These are phyloP conservation scores for Prosapia bicincta DNA, from an alignment of 2,888 invertebrate species.

Conservation along the genomic window DNA sequence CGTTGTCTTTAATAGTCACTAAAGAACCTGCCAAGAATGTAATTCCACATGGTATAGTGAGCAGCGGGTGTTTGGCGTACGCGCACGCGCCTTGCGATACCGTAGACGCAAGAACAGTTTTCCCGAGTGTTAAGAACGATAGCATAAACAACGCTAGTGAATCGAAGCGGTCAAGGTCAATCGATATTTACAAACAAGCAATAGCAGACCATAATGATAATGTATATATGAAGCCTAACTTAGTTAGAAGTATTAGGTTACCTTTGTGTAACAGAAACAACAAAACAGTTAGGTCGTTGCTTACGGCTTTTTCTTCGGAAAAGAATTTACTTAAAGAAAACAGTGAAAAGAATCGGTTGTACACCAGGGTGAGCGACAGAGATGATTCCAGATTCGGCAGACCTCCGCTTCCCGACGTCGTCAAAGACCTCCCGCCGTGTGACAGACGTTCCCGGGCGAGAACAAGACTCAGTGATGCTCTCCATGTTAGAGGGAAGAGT, in stretches of 20 bases:
- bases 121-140: background rate
- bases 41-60: background rate
- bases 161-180: too few relatives aligned
- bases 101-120: background rate
- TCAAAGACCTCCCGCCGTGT: conserved; percentile 44
- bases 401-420: conserved; percentile 32
- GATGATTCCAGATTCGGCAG: conserved; percentile 16
- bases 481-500: conserved; percentile 45
- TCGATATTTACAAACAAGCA: too few relatives aligned
- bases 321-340: too few relatives aligned
- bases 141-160: background rate
- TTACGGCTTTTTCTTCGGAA: background rate
- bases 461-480: conserved; percentile 52
- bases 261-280: background rate
- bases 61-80: background rate
- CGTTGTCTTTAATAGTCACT: conserved; percentile 17
- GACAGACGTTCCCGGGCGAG: conserved; percentile 52
- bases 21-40: background rate
- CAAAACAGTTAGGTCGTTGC: background rate
- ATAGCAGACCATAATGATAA: too few relatives aligned
- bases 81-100: background rate
- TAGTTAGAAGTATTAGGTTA: background rate
- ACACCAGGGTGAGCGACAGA: background rate
- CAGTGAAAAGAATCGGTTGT: background rate
- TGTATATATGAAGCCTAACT: too few relatives aligned